These are phyloP conservation scores for Todiramphus saurophagus DNA, from an alignment of 2,113 vertebrate genomes.

Conservation along the genomic window DNA sequence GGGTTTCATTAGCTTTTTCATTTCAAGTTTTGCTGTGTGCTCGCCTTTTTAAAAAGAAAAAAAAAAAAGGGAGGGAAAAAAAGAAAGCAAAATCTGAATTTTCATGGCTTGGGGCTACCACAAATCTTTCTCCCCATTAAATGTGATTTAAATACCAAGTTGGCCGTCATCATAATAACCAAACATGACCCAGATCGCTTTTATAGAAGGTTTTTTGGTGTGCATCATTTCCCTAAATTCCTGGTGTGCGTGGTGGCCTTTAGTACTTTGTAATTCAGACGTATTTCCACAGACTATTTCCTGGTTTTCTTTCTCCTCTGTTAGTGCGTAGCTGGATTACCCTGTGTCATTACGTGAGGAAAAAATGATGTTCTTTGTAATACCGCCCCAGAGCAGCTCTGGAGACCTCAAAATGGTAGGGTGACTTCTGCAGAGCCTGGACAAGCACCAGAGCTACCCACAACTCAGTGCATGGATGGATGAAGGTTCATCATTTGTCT, in stretches of 20 bases:
- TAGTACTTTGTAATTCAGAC: neutral
- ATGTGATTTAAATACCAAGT: slow-evolving; percentile 66
- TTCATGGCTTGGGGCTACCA: slow-evolving; percentile 67
- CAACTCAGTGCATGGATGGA: accelerated
- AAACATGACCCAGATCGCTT: slow-evolving; percentile 56
- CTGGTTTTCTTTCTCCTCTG: accelerated
- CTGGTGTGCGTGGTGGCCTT: neutral
- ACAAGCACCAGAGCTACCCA: neutral
- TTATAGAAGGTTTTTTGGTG: slow-evolving; percentile 17
- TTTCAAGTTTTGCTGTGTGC: slow-evolving; percentile 28
- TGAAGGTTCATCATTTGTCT: neutral
- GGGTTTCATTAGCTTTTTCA: slow-evolving; percentile 54
- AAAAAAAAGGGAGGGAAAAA: neutral
- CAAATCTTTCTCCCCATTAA: slow-evolving; percentile 63
- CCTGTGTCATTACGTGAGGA: accelerated
- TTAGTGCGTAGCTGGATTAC: neutral
- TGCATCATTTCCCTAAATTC: neutral
- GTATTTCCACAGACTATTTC: neutral
- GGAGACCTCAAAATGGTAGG: neutral
- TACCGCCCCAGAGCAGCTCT: neutral
- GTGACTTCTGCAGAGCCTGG: neutral
- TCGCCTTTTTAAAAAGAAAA: neutral
- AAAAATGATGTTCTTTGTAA: neutral
- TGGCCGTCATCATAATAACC: slow-evolving; percentile 54
- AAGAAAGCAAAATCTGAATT: slow-evolving; percentile 33